Conservation (phyloP, 1,140 invertebrate species). For the Drosophila cardini region DNA sequence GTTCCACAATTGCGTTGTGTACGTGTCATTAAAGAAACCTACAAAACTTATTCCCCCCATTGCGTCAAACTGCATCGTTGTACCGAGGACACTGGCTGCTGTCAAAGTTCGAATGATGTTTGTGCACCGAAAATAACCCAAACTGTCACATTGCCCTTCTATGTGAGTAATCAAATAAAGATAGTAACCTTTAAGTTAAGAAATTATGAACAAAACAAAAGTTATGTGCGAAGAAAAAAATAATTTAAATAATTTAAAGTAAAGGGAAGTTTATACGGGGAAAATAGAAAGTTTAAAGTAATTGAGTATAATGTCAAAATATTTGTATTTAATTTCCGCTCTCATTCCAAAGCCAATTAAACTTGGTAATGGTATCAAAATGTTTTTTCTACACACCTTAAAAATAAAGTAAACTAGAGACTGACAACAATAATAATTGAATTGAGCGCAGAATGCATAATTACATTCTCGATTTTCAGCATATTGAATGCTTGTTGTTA, state of each 20-base stretch:
- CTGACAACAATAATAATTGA: slow-evolving; percentile 2
- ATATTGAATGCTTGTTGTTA: slow-evolving; percentile 75
- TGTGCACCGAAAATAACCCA: slow-evolving; percentile 89
- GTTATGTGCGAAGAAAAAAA: too few species aligned
- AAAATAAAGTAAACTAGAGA: not conserved
- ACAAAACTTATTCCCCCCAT: slow-evolving; percentile 90
- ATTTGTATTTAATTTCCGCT: slow-evolving; percentile 16
- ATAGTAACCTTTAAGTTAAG: too few species aligned
- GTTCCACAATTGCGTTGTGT: slow-evolving; percentile 88
- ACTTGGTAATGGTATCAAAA: slow-evolving; percentile 12
- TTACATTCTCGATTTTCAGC: slow-evolving; percentile 78
- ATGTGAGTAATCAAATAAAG: slow-evolving; percentile 87
- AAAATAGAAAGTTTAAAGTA: not conserved
- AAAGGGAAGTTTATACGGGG: too few species aligned
- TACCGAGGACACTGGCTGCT: slow-evolving; percentile 92
- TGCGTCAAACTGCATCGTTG: slow-evolving; percentile 91
- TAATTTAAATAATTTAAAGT: too few species aligned
- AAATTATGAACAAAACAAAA: too few species aligned
- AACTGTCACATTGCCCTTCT: slow-evolving; percentile 89
- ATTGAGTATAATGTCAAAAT: not conserved
- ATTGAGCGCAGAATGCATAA: slow-evolving; percentile 53
- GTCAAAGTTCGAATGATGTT: slow-evolving; percentile 86
- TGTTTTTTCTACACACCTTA: slow-evolving; percentile 10
- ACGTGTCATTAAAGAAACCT: slow-evolving; percentile 87
- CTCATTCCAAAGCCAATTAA: slow-evolving; percentile 13